A percentile compares a stretch with the other conserved stretches of the same genome.
Evolutionary conservation across 2,113 vertebrate species (phyloP).

Genomic region (Anolis sagrei): DNA sequence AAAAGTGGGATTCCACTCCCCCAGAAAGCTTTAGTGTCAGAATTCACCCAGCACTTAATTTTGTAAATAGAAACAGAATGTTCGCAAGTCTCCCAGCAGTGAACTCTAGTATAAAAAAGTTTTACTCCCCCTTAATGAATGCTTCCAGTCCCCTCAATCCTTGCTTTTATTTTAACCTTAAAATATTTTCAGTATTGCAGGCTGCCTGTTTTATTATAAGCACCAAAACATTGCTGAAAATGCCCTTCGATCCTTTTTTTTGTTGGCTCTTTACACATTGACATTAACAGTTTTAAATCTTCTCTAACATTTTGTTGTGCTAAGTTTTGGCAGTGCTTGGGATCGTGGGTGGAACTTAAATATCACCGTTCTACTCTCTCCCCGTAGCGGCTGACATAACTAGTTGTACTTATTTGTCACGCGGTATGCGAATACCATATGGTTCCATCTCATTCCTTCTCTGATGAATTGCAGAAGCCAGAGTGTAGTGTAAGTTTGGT

Average conservation of each 20-base stretch:
- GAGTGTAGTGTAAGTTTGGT: neutral
- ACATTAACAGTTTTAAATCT: neutral
- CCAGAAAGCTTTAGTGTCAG: neutral
- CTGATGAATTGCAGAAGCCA: constrained; percentile 10
- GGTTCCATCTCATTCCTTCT: neutral
- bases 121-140: neutral
- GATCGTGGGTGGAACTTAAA: constrained; percentile 11
- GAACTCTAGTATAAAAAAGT: neutral
- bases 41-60: neutral
- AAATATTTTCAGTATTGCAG: constrained; percentile 10
- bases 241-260: neutral
- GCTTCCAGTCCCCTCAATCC: neutral
- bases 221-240: constrained; percentile 19
- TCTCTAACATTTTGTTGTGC: constrained; percentile 3
- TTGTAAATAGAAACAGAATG: neutral
- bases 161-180: constrained; percentile 29
- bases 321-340: constrained; percentile 10
- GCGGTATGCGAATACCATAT: constrained; percentile 7
- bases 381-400: neutral
- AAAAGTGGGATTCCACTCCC: neutral
- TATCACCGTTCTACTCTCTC: neutral
- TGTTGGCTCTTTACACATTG: constrained; percentile 9
- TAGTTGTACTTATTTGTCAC: constrained; percentile 5
- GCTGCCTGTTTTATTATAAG: constrained; percentile 25
- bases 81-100: neutral